phyloP scores from a whole-genome alignment of 1,140 invertebrate genomes.

The Drosophila subobscura region DNA sequence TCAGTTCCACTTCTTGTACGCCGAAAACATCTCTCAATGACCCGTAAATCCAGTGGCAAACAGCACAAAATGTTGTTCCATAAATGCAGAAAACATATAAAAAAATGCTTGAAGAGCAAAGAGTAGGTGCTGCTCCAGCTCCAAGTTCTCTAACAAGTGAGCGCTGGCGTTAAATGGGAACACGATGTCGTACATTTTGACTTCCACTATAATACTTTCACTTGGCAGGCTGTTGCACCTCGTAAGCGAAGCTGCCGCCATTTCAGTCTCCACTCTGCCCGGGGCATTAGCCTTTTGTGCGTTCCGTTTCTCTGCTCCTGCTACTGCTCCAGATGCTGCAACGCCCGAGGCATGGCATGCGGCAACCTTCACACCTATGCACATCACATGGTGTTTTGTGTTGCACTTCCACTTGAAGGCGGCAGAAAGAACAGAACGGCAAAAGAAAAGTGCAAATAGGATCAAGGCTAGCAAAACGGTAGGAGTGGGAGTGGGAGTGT shows the following conservation, averaged over 20 bases:
- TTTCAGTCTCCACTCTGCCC: slow-evolving; percentile 18
- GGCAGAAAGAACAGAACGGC: slow-evolving; percentile 13
- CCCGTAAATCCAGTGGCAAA: no score
- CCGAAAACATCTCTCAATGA: no score
- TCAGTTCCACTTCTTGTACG: no score
- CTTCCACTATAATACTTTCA: slow-evolving; percentile 17
- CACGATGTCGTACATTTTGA: slow-evolving; percentile 42
- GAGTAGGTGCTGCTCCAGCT: no score
- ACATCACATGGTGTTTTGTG: slow-evolving; percentile 20
- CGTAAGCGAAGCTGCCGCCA: slow-evolving; percentile 15
- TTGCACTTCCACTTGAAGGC: slow-evolving; percentile 52
- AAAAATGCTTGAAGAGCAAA: no score
- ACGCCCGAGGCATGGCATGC: slow-evolving; percentile 23
- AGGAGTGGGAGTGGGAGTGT: slow-evolving; percentile 9
- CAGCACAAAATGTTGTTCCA: no score
- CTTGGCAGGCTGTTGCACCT: slow-evolving; percentile 59
- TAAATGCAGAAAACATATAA: no score
- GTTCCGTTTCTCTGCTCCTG: slow-evolving; percentile 13
- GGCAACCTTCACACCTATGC: slow-evolving; percentile 59
- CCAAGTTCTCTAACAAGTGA: no score
- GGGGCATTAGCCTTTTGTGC: slow-evolving; percentile 56
- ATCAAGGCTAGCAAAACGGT: slow-evolving; percentile 59
- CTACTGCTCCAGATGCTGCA: slow-evolving; percentile 20
- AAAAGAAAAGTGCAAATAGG: slow-evolving; percentile 58
- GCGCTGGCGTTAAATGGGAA: slow-evolving; percentile 29